Evolutionary conservation across 2,797 vertebrate species (phyloP), one percentile per base, ranked within the genome.

Genomic region (Alauda arvensis): DNA sequence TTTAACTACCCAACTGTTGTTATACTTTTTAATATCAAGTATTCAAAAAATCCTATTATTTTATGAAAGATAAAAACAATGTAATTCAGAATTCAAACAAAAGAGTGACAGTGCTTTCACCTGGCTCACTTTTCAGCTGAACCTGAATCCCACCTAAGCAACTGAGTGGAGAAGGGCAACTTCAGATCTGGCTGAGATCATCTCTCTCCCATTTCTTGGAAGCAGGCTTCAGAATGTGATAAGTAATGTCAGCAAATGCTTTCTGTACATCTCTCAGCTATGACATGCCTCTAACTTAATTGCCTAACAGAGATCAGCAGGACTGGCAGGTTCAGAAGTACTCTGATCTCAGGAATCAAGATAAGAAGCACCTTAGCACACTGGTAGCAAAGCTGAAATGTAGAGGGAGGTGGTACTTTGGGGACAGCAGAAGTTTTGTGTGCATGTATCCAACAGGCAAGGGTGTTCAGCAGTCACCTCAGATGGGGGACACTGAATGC

Each of bases 271-370:
- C 48, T 80, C 88, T 85, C 79, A 68, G 59, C 79, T 66, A 33
- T 88, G 94, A 75, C 93, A 92, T 86, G 37, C 37, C 66, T 92
- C 82, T 92, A 88, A 85, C 89, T 90, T 93, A 95, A 95, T 93
- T 91, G 84, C 76, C 87, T 88, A 77, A 71, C 51, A 66, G 85
- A 88, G 57, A 91, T 85, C 84, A 91, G 62, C 84, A 83, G 59
- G 55, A 71, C 46, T 87, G 88, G 26, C 79, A 85, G 78, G 66
- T 90, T 93, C 65, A 90, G 79, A 83, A 87, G 40, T 10, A 48
- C 66, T 90, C 55, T 88, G 82, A 93, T 94, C 84, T 94, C 69
- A 65, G 66, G 51, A 87, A 71, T 45, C 43, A 48, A 59, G 79
- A 82, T 59, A 74, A 90, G 66, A 77, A 77, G 37, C 37, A 68